phyloP scores from a whole-genome alignment of 64 coral and sea anemone genomes.

The Catalaphyllia jardinei region DNA sequence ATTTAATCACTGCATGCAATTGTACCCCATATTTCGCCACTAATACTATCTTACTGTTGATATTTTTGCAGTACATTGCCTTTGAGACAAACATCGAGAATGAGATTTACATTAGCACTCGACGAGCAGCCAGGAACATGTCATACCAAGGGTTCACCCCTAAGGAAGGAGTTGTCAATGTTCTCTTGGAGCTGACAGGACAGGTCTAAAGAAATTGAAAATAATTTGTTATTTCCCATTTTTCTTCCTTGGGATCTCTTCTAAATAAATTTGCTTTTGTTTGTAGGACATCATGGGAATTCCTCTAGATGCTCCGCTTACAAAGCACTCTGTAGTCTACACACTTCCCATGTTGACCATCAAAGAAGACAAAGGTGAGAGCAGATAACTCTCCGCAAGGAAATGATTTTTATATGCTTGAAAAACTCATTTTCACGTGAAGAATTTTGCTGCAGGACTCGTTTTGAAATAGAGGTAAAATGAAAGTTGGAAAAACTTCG shows the following conservation, averaged over 20 bases:
- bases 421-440: too few relatives aligned
- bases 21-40: too few relatives aligned
- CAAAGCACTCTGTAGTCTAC: constrained; percentile 81
- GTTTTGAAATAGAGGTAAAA: too few relatives aligned
- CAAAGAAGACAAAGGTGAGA: constrained; percentile 98
- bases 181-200: constrained; percentile 86
- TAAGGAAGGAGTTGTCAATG: constrained; percentile 72
- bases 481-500: too few relatives aligned
- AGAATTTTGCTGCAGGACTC: too few relatives aligned
- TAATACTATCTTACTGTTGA: too few relatives aligned
- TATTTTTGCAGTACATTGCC: constrained; percentile 80
- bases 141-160: constrained; percentile 89
- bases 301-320: constrained; percentile 88
- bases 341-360: constrained; percentile 98
- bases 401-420: too few relatives aligned
- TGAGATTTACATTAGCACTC: constrained; percentile 85
- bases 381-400: not conserved
- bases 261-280: not conserved
- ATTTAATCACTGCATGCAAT: too few relatives aligned
- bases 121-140: constrained; percentile 96
- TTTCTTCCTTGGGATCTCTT: not conserved
- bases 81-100: constrained; percentile 86
- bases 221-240: not conserved
- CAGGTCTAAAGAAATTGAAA: constrained; percentile 61
- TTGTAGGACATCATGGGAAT: constrained; percentile 96